These are phyloP conservation scores for Eupithecia pulchellata DNA, from an alignment of 2,888 invertebrate genomes.

Conservation along the genomic window DNA sequence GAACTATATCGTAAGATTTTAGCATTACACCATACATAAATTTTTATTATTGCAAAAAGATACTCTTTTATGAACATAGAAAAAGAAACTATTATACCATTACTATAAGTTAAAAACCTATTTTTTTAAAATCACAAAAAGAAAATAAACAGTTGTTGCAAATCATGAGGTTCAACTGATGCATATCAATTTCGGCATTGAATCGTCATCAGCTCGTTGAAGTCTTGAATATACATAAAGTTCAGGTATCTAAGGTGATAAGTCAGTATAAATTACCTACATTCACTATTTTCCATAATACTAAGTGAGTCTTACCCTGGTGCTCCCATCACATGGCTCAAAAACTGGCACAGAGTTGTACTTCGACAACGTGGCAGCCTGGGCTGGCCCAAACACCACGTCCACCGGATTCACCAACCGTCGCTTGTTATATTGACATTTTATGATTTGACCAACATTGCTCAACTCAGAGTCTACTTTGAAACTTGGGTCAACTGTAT, in stretches of 20 bases:
- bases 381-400: constrained; percentile 33
- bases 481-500: constrained; percentile 21
- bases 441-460: neutral
- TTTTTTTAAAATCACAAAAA: too few relatives aligned
- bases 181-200: too few relatives aligned
- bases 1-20: neutral
- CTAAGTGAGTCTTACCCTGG: constrained; percentile 21
- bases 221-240: too few relatives aligned
- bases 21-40: neutral
- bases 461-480: constrained; percentile 7
- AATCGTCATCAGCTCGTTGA: too few relatives aligned
- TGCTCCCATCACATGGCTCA: constrained; percentile 30
- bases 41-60: too few relatives aligned
- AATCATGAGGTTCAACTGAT: neutral
- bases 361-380: constrained; percentile 22
- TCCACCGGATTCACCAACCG: constrained; percentile 19
- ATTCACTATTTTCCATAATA: neutral
- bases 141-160: neutral
- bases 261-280: neutral
- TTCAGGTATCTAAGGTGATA: too few relatives aligned
- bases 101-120: too few relatives aligned
- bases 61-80: too few relatives aligned
- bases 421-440: constrained; percentile 27
- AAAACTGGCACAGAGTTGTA: constrained; percentile 34
- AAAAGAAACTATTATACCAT: too few relatives aligned